Evolutionary conservation across 2,797 vertebrate species (phyloP).

Genomic region (Ctenopoma kingsleyae): DNA sequence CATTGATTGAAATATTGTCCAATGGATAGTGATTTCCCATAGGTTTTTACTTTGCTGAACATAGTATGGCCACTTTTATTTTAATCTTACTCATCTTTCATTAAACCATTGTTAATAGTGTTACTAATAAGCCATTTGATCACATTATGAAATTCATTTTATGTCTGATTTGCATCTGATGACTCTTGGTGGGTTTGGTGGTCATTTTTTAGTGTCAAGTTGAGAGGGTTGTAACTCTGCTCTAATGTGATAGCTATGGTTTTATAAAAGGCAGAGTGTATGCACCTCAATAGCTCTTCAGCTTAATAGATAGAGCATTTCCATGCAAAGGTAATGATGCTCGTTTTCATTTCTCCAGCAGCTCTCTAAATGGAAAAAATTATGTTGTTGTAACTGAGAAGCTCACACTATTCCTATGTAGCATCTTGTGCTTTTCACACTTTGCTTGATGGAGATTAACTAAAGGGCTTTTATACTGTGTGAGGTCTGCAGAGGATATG

Average conservation of each 20-base stretch:
- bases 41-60: slow-evolving; percentile 7
- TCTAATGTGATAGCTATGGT: slow-evolving; percentile 53
- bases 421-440: slow-evolving; percentile 58
- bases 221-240: slow-evolving; percentile 48
- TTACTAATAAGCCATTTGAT: slow-evolving; percentile 55
- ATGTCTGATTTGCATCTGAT: slow-evolving; percentile 58
- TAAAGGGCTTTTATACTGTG: slow-evolving; percentile 39
- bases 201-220: slow-evolving; percentile 59
- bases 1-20: slow-evolving; percentile 28
- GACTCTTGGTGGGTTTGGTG: slow-evolving; percentile 64
- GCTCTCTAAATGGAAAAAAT: slow-evolving; percentile 69
- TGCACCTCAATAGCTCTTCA: slow-evolving; percentile 29
- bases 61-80: slow-evolving; percentile 27
- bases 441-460: slow-evolving; percentile 54
- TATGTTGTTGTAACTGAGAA: slow-evolving; percentile 56
- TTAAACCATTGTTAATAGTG: slow-evolving; percentile 50
- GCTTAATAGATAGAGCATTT: slow-evolving; percentile 57
- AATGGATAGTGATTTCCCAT: slow-evolving; percentile 6
- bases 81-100: slow-evolving; percentile 51
- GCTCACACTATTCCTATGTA: slow-evolving; percentile 45
- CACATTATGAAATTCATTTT: slow-evolving; percentile 59
- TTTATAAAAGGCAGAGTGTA: slow-evolving; percentile 39
- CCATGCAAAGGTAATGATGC: slow-evolving; percentile 65
- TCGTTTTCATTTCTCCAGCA: slow-evolving; percentile 46
- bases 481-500: slow-evolving; percentile 44